Evolutionary conservation across 2,797 vertebrate genomes (phyloP).

Genomic region (Chaunax sp.): DNA sequence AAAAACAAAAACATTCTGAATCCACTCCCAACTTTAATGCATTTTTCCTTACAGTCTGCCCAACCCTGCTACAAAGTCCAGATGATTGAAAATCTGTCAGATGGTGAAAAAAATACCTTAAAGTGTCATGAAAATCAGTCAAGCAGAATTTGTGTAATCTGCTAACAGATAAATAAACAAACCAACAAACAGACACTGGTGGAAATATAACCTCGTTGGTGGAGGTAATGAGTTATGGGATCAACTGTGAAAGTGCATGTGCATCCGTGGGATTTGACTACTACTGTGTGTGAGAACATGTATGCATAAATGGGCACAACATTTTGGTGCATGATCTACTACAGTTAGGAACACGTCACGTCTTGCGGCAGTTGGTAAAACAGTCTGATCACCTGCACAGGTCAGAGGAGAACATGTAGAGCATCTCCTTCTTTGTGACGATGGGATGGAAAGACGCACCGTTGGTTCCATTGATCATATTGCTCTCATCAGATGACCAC

Average conservation of each 20-base stretch:
- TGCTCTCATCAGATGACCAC: conserved; percentile 91
- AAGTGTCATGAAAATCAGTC: too few species aligned
- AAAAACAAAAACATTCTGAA: too few species aligned
- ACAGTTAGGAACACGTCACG: not conserved
- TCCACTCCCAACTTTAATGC: not conserved
- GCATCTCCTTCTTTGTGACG: conserved; percentile 86
- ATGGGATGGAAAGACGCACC: conserved; percentile 92
- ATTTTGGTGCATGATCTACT: not conserved
- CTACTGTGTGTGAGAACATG: not conserved
- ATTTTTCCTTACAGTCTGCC: too few species aligned
- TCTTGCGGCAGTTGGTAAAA: not conserved
- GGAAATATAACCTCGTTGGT: too few species aligned
- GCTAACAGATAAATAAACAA: too few species aligned
- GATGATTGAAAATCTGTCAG: too few species aligned
- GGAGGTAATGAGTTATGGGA: too few species aligned
- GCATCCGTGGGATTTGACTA: not conserved
- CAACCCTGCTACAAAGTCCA: too few species aligned
- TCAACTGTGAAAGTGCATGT: too few species aligned
- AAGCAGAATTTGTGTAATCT: not conserved
- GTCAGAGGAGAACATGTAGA: conserved; percentile 94
- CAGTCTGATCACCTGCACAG: conserved; percentile 89
- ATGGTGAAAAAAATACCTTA: too few species aligned
- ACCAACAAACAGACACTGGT: too few species aligned
- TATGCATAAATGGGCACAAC: not conserved
- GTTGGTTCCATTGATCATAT: conserved; percentile 99